Conservation (phyloP, 1,140 invertebrate species). For the Cydia pomonella region DNA sequence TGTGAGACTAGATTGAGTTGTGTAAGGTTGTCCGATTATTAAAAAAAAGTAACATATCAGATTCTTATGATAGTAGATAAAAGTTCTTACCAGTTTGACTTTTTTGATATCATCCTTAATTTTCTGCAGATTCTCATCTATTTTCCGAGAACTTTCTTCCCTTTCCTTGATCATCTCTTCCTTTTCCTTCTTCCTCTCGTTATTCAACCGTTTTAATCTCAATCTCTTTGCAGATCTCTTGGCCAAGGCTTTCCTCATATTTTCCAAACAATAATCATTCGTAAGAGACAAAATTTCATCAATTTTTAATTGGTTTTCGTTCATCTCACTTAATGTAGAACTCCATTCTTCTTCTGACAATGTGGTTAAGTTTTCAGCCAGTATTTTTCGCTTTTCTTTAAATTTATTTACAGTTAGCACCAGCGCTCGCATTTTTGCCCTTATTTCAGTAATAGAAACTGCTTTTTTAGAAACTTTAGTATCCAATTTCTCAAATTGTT, state of each 20-base stretch:
- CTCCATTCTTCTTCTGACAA: constrained; percentile 81
- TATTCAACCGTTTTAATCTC: constrained; percentile 76
- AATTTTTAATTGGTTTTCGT: constrained; percentile 76
- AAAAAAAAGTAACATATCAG: too few relatives aligned
- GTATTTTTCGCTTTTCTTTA: constrained; percentile 63
- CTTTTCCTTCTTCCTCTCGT: constrained; percentile 73
- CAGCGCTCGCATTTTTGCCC: constrained; percentile 61
- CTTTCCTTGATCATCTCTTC: constrained; percentile 62
- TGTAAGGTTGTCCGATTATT: too few relatives aligned
- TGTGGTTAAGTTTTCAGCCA: constrained; percentile 71
- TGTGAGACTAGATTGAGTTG: too few relatives aligned
- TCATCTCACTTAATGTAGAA: constrained; percentile 70
- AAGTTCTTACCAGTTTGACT: constrained; percentile 80
- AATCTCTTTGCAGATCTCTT: constrained; percentile 82
- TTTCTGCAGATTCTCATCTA: constrained; percentile 83
- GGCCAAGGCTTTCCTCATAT: constrained; percentile 74
- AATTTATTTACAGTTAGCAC: constrained; percentile 68
- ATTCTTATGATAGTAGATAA: too few relatives aligned
- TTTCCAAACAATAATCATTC: constrained; percentile 67
- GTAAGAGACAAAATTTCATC: constrained; percentile 66
- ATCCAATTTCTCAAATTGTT: constrained; percentile 51
- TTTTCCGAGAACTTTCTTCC: constrained; percentile 78
- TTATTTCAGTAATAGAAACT: constrained; percentile 58
- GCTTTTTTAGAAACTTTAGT: constrained; percentile 35
- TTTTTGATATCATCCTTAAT: constrained; percentile 83